Conservation (phyloP, 2,888 invertebrate genomes). For the Morpho achilles region DNA sequence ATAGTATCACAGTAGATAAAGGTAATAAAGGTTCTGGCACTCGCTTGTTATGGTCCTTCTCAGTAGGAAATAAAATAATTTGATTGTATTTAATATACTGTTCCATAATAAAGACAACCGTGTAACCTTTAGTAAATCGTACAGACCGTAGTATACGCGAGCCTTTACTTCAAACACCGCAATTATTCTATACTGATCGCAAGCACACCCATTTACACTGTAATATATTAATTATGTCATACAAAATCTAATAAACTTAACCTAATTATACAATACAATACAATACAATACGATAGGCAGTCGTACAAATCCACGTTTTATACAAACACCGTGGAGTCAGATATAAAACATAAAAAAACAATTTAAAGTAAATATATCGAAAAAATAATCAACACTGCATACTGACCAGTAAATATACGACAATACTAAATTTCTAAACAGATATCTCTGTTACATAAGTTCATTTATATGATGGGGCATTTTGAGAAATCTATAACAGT, state of each 20-base stretch:
- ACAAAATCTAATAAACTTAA: constrained; percentile 71
- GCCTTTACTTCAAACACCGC: not conserved
- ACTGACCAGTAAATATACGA: constrained; percentile 24
- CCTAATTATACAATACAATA: constrained; percentile 41
- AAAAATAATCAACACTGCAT: constrained; percentile 42
- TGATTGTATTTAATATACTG: too few relatives aligned
- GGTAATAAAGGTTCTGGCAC: too few relatives aligned
- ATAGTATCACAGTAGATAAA: too few relatives aligned
- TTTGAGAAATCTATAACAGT: too few relatives aligned
- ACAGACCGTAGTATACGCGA: too few relatives aligned
- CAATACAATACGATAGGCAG: constrained; percentile 44
- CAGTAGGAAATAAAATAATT: too few relatives aligned
- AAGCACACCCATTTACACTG: constrained; percentile 3
- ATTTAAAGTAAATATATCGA: constrained; percentile 56
- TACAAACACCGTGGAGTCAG: constrained; percentile 3
- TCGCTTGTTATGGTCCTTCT: too few relatives aligned
- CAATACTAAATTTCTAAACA: too few relatives aligned
- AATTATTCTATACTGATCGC: not conserved
- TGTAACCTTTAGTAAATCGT: too few relatives aligned
- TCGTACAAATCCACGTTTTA: constrained; percentile 45
- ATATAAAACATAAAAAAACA: constrained; percentile 35
- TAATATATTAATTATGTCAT: constrained; percentile 53
- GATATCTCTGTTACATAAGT: too few relatives aligned
- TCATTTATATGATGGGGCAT: too few relatives aligned
- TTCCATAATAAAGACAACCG: too few relatives aligned